Percentiles rank a stretch among this genome's conserved stretches.
phyloP scores from a whole-genome alignment of 2,797 vertebrate species.

The Pyrocephalus nanus region DNA sequence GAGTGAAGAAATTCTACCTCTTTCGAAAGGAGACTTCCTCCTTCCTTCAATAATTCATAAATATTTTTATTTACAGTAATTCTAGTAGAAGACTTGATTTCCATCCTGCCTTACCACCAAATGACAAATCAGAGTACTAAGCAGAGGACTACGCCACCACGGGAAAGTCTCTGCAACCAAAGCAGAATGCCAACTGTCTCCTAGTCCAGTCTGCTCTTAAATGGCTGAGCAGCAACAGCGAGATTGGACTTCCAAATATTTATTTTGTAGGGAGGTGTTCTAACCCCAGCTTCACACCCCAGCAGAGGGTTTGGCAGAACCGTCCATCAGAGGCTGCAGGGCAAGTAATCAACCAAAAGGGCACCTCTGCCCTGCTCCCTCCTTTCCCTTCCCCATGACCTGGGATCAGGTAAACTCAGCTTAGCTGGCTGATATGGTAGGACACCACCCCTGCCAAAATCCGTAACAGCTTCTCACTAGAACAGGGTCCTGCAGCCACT shows the following conservation, averaged over 20 bases:
- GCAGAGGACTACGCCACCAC: rapidly evolving
- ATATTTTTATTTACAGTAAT: not conserved
- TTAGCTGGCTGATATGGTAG: not conserved
- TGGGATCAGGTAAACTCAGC: not conserved
- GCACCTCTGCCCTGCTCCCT: too few species aligned
- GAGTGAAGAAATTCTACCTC: not conserved
- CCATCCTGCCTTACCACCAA: not conserved
- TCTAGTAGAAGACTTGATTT: not conserved
- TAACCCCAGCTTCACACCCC: not conserved
- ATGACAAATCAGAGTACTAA: not conserved
- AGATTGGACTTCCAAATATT: not conserved
- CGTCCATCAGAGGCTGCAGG: not conserved
- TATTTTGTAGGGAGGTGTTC: not conserved
- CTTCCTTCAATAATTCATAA: not conserved
- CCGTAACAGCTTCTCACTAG: rapidly evolving
- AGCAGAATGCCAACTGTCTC: not conserved
- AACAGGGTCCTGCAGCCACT: not conserved
- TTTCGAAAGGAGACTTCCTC: not conserved
- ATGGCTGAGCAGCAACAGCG: not conserved
- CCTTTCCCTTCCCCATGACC: not conserved
- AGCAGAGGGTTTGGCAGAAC: rapidly evolving
- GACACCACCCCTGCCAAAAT: not conserved
- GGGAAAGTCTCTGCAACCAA: not conserved
- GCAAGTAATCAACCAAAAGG: not conserved
- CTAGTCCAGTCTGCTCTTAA: not conserved